Evolutionary conservation across 2,888 invertebrate genomes (phyloP), one percentile per base, ranked within the genome.

Genomic region (Dendrolimus pini): DNA sequence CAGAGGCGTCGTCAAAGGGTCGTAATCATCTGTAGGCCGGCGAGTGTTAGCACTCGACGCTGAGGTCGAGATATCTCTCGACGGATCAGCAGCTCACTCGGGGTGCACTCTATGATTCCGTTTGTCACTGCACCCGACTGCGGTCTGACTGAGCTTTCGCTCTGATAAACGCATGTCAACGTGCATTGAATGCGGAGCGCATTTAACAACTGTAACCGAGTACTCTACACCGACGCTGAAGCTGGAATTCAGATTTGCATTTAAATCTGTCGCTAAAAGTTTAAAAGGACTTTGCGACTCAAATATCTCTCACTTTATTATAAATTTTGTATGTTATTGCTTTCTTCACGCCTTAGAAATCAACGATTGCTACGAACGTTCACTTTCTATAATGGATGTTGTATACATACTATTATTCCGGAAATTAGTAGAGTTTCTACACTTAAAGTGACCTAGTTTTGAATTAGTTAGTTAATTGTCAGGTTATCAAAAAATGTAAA

Each of bases 81-180:
- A 74, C 86, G 83, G 89, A 89, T 89, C 90, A 86, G 85, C 85
- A 75, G 80, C 83, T 83, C 87, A 82, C 85, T 86, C 83, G 83
- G 86, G 86, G 79, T 83, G 85, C 84, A 86, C 89, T 89, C 83
- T 83, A 80, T 82, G 82, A 89, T 89, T 89, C 90, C 84, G 89
- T 90, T 89, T 90, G 90, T 86, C 86, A 80, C 80, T 78, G 81
- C 81, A 74, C 78, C 79, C 80, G 79, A 75, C 77, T 85, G 85
- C 79, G 83, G 84, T 79, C 76, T 81, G 76, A 78, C 76, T 81
- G 76, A 78, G 80, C 82, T 80, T 80, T 78, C 80, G 80, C 85
- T 83, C 85, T 83, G 86, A 85, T 89, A 88, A 89, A 88, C 87
- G 82, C 84, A 80, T 81, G 85, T 87, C 85, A 84, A 81, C 86